Evolutionary conservation across 2,113 vertebrate genomes (phyloP), one percentile per base, ranked within the genome.

Genomic region (Phylloscopus whistleri): DNA sequence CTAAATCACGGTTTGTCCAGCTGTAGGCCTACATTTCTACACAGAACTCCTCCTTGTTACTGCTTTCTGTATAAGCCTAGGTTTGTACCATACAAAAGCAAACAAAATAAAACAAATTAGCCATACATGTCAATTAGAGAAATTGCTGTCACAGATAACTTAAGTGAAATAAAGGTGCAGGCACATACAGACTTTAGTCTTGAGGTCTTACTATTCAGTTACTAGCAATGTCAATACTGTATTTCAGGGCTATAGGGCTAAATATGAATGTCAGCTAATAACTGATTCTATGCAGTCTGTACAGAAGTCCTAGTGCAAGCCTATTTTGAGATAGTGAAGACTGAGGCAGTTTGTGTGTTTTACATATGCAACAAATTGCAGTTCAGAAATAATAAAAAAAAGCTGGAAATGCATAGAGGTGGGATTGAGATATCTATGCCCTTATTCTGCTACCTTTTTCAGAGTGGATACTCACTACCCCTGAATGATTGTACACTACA

Each of bases 401-500:
- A 44, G 30, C 3, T 7, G 12, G 44, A 73, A 43, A 27, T 84
- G 53, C 68, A 58, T 35, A 51, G 51, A 56, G 16, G 6, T 56
- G 24, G 19, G 9, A 76, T 30, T 77, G 37, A 87, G 39, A 55
- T 43, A 41, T 60, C 52, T 22, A 16, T 64, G 51, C 5, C 51
- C 23, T 43, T 37, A 20, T 52, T 67, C 55, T 74, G 12, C 53
- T 69, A 20, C 20, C 15, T 49, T 52, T 92, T 90, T 53, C 94
- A 98, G 98, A 97, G 15, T 97, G 97, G 92, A 77, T 86, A 58
- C 97, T 97, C 62, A 41, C 95, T 26, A 35, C 24, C 41, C 97
- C 96, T 56, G 97, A 98, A 81, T 97, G 96, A 30, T 13, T 98
- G 46, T 98, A 98, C 58, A 62, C 43, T 60, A 79, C 95, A 59